Percentiles rank a stretch among this genome's conserved stretches.
Evolutionary conservation across 2,113 vertebrate species (phyloP).

Genomic region (Speoplatyrhinus poulsoni): DNA sequence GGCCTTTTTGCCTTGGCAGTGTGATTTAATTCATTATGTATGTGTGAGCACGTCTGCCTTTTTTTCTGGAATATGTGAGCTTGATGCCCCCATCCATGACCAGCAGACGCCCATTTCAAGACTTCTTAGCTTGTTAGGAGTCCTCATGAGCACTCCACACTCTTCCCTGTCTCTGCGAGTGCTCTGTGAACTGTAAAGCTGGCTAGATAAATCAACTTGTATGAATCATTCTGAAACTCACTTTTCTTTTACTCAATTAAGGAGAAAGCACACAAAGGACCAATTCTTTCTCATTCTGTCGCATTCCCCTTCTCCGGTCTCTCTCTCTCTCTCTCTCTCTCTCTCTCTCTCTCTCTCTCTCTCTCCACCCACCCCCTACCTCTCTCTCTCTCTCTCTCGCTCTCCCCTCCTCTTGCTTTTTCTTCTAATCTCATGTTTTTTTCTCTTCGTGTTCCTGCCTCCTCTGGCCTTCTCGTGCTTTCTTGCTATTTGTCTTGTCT

Average conservation of each 20-base stretch:
- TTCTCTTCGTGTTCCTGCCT: background rate
- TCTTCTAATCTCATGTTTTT: slow-evolving; percentile 19
- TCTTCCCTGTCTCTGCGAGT: slow-evolving; percentile 61
- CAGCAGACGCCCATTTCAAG: slow-evolving; percentile 59
- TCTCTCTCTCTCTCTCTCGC: background rate
- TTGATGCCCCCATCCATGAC: slow-evolving; percentile 64
- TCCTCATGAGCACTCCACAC: slow-evolving; percentile 70
- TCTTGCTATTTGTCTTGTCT: no score
- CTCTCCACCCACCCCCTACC: slow-evolving; percentile 4
- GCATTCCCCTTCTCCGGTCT: background rate
- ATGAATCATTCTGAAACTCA: slow-evolving; percentile 68
- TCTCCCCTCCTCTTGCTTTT: slow-evolving; percentile 40
- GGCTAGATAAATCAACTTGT: slow-evolving; percentile 70
- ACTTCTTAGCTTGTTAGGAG: slow-evolving; percentile 72
- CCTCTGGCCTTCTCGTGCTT: background rate
- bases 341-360: slow-evolving; percentile 1
- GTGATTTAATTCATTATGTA: slow-evolving; percentile 70
- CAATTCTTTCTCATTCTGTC: slow-evolving; percentile 19
- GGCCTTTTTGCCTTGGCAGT: slow-evolving; percentile 30
- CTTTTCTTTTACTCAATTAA: slow-evolving; percentile 76
- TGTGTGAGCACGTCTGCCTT: slow-evolving; percentile 64
- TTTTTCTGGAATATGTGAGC: slow-evolving; percentile 55
- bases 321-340: slow-evolving; percentile 9
- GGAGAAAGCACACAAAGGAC: slow-evolving; percentile 60
- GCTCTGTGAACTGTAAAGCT: slow-evolving; percentile 69